Percentiles rank a stretch among this genome's conserved stretches.
phyloP scores from a whole-genome alignment of 2,888 invertebrate species.

The Iselma pallidipennis region DNA sequence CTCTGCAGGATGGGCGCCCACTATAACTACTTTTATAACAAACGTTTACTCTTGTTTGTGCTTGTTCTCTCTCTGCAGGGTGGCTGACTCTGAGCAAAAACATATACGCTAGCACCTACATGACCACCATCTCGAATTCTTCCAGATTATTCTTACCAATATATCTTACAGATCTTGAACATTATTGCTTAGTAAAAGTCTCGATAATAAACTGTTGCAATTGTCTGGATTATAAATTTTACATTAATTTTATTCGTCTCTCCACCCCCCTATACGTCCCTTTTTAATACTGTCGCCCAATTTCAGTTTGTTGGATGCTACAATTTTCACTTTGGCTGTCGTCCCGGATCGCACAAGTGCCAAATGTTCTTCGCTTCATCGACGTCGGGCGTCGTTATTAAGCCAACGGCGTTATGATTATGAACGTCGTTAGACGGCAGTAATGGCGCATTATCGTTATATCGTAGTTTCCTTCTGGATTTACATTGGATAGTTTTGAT shows the following conservation, averaged over 20 bases:
- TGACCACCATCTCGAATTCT: neutral
- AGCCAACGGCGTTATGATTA: constrained; percentile 37
- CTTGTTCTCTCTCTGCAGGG: neutral
- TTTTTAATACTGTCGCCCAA: neutral
- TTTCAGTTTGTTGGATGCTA: constrained; percentile 17
- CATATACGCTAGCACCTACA: neutral
- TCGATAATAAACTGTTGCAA: too few species aligned
- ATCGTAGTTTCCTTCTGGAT: constrained; percentile 11
- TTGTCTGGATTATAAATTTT: neutral
- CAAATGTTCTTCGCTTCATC: constrained; percentile 38
- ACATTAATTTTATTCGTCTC: neutral
- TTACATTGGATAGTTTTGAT: neutral
- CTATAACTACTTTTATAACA: neutral
- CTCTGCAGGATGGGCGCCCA: constrained; percentile 16
- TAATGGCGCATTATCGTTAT: constrained; percentile 39
- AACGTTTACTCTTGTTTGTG: neutral
- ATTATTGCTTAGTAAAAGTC: too few species aligned
- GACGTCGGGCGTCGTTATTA: constrained; percentile 28
- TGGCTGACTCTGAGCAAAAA: neutral
- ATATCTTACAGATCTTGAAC: too few species aligned
- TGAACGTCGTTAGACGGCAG: constrained; percentile 39
- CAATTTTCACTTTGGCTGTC: constrained; percentile 44
- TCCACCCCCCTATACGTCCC: neutral
- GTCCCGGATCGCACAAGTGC: constrained; percentile 38
- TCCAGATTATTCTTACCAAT: neutral